These are phyloP conservation scores for Rhizomys pruinosus DNA, from an alignment of 2,113 vertebrate species.

Conservation along the genomic window DNA sequence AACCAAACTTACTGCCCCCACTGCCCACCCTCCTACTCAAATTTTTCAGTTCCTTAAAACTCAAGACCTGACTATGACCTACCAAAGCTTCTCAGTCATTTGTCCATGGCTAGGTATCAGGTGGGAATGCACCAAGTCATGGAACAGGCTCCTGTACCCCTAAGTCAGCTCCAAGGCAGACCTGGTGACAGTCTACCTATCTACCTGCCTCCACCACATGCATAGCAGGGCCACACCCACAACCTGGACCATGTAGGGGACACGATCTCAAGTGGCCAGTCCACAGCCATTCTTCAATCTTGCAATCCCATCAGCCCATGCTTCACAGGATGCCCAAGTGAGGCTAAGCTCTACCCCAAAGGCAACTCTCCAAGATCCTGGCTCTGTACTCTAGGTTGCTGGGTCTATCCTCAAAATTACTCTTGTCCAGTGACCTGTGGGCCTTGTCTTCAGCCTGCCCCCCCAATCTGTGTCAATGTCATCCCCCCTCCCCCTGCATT, in stretches of 20 bases:
- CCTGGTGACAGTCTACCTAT: neutral
- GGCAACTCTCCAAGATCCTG: neutral
- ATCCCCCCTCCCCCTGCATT: too few species aligned
- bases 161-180: neutral
- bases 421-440: too few species aligned
- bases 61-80: neutral
- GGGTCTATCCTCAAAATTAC: neutral
- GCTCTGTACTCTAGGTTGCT: neutral
- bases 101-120: neutral
- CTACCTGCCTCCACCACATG: rapidly evolving
- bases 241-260: rapidly evolving
- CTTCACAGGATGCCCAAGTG: rapidly evolving
- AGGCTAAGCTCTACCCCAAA: too few species aligned
- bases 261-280: neutral
- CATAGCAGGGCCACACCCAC: neutral
- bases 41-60: neutral
- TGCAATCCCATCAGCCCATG: neutral
- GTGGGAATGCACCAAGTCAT: neutral
- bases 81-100: too few species aligned
- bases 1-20: too few species aligned
- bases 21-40: neutral
- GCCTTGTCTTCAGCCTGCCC: neutral
- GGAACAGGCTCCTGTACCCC: neutral
- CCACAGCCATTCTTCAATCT: neutral
- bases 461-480: too few species aligned